Evolutionary conservation across 2,113 vertebrate genomes (phyloP), one percentile per base, ranked within the genome.

Genomic region (Saguinus midas): DNA sequence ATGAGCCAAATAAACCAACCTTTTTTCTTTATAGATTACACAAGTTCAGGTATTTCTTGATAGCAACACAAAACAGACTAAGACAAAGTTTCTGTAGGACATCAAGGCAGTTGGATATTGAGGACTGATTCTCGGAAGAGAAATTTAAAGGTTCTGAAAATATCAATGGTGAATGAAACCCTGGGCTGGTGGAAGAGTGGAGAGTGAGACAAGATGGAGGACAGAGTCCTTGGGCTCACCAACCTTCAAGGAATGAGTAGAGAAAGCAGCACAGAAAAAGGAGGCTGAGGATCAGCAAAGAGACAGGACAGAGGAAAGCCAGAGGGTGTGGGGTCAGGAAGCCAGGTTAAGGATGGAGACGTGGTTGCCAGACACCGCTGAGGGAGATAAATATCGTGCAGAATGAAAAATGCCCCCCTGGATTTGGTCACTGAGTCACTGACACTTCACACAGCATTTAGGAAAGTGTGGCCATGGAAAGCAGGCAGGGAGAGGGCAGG

Each of bases 341-440:
- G 52, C 18, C 83, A 52, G 32, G 17, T 35, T 32, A 48, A 32
- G 75, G 40, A 52, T 17, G 37, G 14, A 78, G 87, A 43, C 52
- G 17, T 70, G 79, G 40, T 27, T 55, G 35, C 23, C 80, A 68
- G 50, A 75, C 21, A 5, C 48, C 6, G 45, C 35, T 16, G 12
- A 88, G 27, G 73, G 14, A 79, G 78, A 20, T 0, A 40, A 50
- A 7, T 29, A 2, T 4, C 45, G 21, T 0, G 2, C 13, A 10
- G 58, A 83, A 29, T 21, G 52, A 83, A 78, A 68, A 16, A 64
- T 0, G 6, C 5, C 82, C 55, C 55, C 11, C 0, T 11, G 11
- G 27, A 48, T 35, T 43, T 0, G 4, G 72, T 35, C 9, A 3
- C 43, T 16, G 35, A 21, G 58, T 37, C 9, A 4, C 17, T 6